Evolutionary conservation across 2,888 invertebrate genomes (phyloP).

Genomic region (Luperina nickerlii): DNA sequence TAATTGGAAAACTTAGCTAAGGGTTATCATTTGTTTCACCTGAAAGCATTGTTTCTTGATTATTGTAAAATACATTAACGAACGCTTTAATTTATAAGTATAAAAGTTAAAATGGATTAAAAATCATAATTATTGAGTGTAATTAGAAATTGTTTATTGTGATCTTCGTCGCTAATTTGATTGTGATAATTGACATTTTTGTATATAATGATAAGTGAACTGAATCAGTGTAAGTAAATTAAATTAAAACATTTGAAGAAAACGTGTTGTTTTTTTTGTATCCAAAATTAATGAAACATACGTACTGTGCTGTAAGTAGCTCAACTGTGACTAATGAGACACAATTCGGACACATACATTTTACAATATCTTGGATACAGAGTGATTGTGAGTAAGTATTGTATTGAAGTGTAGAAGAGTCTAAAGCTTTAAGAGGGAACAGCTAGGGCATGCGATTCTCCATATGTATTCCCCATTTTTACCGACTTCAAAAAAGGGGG

Average conservation of each 20-base stretch:
- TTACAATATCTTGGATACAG: too few relatives aligned
- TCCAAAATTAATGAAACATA: background rate
- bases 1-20: constrained; percentile 61
- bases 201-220: constrained; percentile 84
- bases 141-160: constrained; percentile 79
- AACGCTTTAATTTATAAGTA: constrained; percentile 56
- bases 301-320: background rate
- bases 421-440: too few relatives aligned
- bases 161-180: constrained; percentile 84
- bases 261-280: background rate
- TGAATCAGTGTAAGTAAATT: constrained; percentile 84
- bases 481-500: too few relatives aligned
- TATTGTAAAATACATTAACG: constrained; percentile 70
- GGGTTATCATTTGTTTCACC: constrained; percentile 60
- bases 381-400: background rate
- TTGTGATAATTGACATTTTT: constrained; percentile 85
- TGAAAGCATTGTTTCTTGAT: constrained; percentile 58
- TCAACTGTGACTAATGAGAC: too few relatives aligned
- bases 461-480: too few relatives aligned
- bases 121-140: constrained; percentile 78
- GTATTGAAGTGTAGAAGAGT: background rate
- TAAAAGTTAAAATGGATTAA: constrained; percentile 70
- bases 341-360: background rate
- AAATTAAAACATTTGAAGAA: constrained; percentile 72
- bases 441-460: too few relatives aligned